Percentiles rank a stretch among this genome's conserved stretches.
phyloP scores from a whole-genome alignment of 2,113 vertebrate genomes.

The Antigone vipio region DNA sequence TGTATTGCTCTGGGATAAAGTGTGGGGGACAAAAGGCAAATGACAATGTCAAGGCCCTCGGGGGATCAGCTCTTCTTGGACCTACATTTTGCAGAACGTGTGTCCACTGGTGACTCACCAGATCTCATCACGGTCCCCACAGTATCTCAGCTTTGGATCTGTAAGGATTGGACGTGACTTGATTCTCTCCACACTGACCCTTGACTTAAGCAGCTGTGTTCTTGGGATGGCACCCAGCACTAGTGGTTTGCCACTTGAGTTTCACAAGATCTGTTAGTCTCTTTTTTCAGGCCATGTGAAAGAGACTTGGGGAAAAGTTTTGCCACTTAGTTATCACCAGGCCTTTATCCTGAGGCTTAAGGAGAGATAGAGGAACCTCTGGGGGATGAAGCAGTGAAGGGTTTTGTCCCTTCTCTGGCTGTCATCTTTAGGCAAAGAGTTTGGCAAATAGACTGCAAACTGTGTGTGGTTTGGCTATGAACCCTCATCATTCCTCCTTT shows the following conservation, averaged over 20 bases:
- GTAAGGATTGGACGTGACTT: neutral
- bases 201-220: neutral
- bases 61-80: neutral
- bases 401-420: neutral
- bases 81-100: neutral
- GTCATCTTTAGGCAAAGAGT: neutral
- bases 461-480: constrained; percentile 19
- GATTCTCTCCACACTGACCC: neutral
- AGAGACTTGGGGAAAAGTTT: neutral
- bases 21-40: neutral
- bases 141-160: neutral
- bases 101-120: neutral
- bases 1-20: neutral
- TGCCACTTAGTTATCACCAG: neutral
- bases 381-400: neutral
- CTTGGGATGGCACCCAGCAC: neutral
- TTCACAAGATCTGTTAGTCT: neutral
- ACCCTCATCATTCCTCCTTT: neutral
- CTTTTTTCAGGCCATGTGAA: neutral
- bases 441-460: neutral
- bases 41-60: neutral
- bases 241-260: neutral
- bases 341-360: neutral
- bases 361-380: neutral
- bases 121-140: neutral